Percentiles rank a stretch among this genome's conserved stretches.
Conservation (phyloP, 2,113 vertebrate genomes). For the Hydrolagus affinis region DNA sequence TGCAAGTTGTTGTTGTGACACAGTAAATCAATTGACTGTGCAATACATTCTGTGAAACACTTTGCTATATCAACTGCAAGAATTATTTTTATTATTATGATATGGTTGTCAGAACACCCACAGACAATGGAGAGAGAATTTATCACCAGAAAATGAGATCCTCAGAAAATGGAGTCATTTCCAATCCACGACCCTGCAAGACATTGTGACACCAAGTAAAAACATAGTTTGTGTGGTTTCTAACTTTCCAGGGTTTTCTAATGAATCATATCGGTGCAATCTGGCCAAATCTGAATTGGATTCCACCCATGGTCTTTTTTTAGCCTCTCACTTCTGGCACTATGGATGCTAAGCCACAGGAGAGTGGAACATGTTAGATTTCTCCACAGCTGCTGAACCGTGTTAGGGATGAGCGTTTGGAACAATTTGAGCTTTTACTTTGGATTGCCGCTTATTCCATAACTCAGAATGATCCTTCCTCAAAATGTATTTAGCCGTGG, state of each 20-base stretch:
- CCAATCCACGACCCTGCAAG: background rate
- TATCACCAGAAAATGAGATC: background rate
- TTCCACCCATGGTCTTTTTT: conserved; percentile 20
- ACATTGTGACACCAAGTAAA: background rate
- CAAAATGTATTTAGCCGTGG: background rate
- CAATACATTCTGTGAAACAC: too few relatives aligned
- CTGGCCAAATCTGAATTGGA: conserved; percentile 19
- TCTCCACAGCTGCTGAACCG: background rate
- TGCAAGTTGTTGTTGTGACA: too few relatives aligned
- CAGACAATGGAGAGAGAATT: background rate
- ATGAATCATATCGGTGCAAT: background rate
- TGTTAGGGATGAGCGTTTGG: background rate
- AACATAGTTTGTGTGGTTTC: background rate
- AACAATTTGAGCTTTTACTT: background rate
- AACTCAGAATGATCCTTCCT: background rate
- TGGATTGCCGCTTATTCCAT: background rate
- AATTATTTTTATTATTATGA: too few relatives aligned
- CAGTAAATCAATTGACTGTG: too few relatives aligned
- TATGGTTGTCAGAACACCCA: background rate
- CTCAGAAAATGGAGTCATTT: conserved; percentile 2
- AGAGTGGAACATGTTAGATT: background rate
- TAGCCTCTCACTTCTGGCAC: conserved; percentile 3
- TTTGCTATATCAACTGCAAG: too few relatives aligned
- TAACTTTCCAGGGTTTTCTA: conserved; percentile 29
- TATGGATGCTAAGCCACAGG: background rate